Evolutionary conservation across 1,140 invertebrate genomes (phyloP).

Genomic region (Lamellibrachia luymesi): DNA sequence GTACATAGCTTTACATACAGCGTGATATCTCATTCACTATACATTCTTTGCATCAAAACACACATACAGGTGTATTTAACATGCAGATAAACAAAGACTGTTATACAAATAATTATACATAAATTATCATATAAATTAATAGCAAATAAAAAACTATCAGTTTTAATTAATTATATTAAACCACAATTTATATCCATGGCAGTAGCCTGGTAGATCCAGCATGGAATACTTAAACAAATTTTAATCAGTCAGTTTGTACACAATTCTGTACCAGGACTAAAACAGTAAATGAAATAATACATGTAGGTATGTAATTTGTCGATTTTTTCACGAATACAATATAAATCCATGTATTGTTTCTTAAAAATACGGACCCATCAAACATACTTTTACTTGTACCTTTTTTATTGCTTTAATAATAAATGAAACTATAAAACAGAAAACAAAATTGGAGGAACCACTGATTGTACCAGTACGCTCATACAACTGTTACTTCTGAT

Average conservation of each 20-base stretch:
- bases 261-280: neutral
- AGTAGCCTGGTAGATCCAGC: neutral
- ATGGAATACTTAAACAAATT: neutral
- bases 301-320: neutral
- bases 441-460: neutral
- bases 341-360: neutral
- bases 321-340: neutral
- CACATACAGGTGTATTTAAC: too few species aligned
- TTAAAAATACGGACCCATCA: neutral
- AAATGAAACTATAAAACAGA: neutral
- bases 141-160: neutral
- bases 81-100: neutral
- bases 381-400: too few species aligned
- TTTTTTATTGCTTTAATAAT: too few species aligned
- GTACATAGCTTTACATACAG: neutral
- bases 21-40: neutral
- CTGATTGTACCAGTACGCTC: neutral
- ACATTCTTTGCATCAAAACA: neutral
- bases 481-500: neutral
- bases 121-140: neutral
- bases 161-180: neutral
- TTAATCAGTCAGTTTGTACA: neutral
- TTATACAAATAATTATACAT: neutral
- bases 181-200: neutral
- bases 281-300: neutral